phyloP scores from a whole-genome alignment of 1,140 invertebrate species.

The Plutomurus gul region DNA sequence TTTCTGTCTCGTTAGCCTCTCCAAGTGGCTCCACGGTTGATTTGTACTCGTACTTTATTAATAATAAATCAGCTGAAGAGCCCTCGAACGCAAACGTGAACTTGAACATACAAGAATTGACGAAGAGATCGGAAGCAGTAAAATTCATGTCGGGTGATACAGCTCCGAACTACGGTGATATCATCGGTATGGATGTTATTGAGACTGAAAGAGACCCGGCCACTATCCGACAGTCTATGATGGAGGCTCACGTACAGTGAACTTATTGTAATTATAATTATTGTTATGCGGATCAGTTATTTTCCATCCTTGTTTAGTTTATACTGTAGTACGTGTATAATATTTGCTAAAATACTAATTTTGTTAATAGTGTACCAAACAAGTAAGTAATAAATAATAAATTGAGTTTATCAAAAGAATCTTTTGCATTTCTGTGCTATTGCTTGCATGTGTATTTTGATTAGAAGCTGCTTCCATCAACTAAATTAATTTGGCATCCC shows the following conservation, averaged over 20 bases:
- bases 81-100: neutral
- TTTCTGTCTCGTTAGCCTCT: conserved; percentile 42
- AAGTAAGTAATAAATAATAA: too few relatives aligned
- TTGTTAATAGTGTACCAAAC: too few relatives aligned
- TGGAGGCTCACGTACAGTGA: neutral
- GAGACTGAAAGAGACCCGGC: neutral
- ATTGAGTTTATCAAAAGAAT: too few relatives aligned
- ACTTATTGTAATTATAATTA: too few relatives aligned
- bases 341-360: too few relatives aligned
- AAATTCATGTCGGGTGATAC: neutral
- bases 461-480: too few relatives aligned
- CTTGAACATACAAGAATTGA: neutral
- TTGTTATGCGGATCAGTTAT: too few relatives aligned
- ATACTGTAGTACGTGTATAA: too few relatives aligned
- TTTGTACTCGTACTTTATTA: conserved; percentile 2
- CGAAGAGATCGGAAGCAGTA: neutral
- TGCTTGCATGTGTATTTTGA: too few relatives aligned
- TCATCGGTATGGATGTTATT: neutral
- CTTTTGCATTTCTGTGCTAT: too few relatives aligned
- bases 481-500: too few relatives aligned
- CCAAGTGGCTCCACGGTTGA: conserved; percentile 45
- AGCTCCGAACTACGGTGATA: neutral
- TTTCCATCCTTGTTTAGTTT: too few relatives aligned
- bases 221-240: neutral
- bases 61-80: neutral